These are phyloP conservation scores for Microtus pennsylvanicus DNA, from an alignment of 2,113 vertebrate genomes.

Conservation along the genomic window DNA sequence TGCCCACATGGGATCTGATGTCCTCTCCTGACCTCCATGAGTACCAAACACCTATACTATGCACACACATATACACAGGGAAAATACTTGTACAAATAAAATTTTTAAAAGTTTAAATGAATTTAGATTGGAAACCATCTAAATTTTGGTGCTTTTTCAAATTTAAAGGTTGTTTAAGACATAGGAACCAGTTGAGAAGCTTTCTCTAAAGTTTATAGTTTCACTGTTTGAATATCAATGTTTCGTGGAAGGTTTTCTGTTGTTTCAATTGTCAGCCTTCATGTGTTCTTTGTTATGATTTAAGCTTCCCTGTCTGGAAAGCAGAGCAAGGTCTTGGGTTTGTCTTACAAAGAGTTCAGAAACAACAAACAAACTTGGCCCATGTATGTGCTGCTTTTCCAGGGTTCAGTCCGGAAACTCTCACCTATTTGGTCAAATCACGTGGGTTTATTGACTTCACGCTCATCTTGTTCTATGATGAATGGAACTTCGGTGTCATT, in stretches of 20 bases:
- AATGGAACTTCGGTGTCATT: background rate
- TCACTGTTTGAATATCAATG: background rate
- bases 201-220: slow-evolving; percentile 39
- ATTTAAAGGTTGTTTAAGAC: slow-evolving; percentile 33
- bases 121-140: slow-evolving; percentile 33
- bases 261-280: background rate
- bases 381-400: slow-evolving; percentile 23
- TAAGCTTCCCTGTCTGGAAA: slow-evolving; percentile 29
- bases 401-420: background rate
- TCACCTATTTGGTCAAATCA: background rate
- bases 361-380: background rate
- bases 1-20: background rate
- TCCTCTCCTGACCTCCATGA: background rate
- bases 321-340: background rate
- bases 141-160: slow-evolving; percentile 13
- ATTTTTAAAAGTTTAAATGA: background rate
- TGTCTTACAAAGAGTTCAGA: background rate
- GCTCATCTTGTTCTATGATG: slow-evolving; percentile 1
- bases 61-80: background rate
- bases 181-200: background rate
- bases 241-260: slow-evolving; percentile 22
- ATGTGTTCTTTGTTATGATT: slow-evolving; percentile 9
- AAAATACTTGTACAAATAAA: background rate
- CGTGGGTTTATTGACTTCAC: background rate
- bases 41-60: background rate